These are phyloP conservation scores for Serinus canaria DNA, from an alignment of 2,113 vertebrate genomes.

Conservation along the genomic window DNA sequence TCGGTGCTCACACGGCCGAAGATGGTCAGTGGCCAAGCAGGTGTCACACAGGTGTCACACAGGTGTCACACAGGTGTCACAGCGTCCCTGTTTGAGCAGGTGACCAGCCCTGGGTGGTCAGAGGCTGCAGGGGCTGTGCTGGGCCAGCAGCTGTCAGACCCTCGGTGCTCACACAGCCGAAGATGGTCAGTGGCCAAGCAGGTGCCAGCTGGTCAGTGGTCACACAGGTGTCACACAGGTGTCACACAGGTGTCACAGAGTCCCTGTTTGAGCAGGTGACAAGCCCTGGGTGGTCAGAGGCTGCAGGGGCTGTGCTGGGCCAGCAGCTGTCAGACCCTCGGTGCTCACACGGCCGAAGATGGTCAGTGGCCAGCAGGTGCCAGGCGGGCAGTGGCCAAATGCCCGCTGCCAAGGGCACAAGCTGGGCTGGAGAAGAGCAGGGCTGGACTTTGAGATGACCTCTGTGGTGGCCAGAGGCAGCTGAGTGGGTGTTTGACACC, in stretches of 20 bases:
- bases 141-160: no score
- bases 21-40: no score
- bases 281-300: accelerated
- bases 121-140: no score
- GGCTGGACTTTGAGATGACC: background rate
- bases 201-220: no score
- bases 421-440: accelerated
- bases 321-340: background rate
- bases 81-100: no score
- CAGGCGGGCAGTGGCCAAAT: background rate
- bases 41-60: no score
- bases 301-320: background rate
- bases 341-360: background rate
- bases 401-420: accelerated
- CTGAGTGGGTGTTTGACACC: accelerated
- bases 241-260: background rate
- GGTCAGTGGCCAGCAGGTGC: background rate
- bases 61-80: no score
- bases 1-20: no score
- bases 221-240: no score
- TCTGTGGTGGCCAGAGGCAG: background rate
- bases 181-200: no score
- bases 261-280: accelerated
- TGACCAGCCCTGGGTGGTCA: no score
- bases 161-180: no score